These are phyloP conservation scores for Parapsyche elsis DNA, from an alignment of 1,140 invertebrate species.

Conservation along the genomic window DNA sequence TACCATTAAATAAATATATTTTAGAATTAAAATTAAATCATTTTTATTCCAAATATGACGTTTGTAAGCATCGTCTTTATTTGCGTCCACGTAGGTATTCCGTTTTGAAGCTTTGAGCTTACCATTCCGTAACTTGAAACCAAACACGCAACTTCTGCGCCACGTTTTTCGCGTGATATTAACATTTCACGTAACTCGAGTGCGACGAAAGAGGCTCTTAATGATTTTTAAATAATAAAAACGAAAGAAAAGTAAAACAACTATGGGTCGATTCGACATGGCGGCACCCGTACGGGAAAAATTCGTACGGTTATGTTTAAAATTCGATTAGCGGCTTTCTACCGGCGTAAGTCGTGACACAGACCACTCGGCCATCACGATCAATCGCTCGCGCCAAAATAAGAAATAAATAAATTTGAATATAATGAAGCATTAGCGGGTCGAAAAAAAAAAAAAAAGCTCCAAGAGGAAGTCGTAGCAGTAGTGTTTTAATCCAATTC, in stretches of 20 bases:
- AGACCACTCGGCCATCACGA: constrained; percentile 19
- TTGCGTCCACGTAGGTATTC: too few relatives aligned
- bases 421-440: constrained; percentile 37
- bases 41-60: too few relatives aligned
- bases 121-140: too few relatives aligned
- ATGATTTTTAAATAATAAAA: neutral
- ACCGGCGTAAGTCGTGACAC: constrained; percentile 3
- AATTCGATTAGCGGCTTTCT: constrained; percentile 26
- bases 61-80: too few relatives aligned
- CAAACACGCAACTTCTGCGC: too few relatives aligned
- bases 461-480: constrained; percentile 14
- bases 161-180: too few relatives aligned
- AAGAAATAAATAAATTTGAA: constrained; percentile 35
- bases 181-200: neutral
- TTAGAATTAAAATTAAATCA: too few relatives aligned
- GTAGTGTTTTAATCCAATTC: constrained; percentile 36
- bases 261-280: constrained; percentile 6
- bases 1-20: too few relatives aligned
- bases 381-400: constrained; percentile 16
- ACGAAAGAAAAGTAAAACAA: neutral
- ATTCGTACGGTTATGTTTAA: constrained; percentile 21
- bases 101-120: too few relatives aligned
- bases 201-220: neutral
- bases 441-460: neutral
- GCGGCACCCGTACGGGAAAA: neutral